Conservation (phyloP, 1,140 invertebrate species). For the Tachypleus tridentatus region DNA sequence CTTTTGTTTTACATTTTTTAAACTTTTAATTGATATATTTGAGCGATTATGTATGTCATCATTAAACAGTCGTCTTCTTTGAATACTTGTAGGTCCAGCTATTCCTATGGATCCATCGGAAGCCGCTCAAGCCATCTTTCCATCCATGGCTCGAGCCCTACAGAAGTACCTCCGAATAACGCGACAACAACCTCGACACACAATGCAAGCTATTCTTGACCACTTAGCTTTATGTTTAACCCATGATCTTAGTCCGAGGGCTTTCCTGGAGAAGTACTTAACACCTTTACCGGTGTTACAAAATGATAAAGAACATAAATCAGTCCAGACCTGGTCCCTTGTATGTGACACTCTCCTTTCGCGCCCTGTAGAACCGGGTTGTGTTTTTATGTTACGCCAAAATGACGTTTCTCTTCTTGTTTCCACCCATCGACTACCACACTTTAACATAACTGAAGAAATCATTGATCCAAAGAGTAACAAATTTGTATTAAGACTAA, state of each 20-base stretch:
- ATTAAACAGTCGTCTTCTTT: too few species aligned
- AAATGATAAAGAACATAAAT: slow-evolving; percentile 19
- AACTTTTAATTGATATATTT: too few species aligned
- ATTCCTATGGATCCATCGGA: slow-evolving; percentile 79
- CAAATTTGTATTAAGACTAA: slow-evolving; percentile 84
- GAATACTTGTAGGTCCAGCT: slow-evolving; percentile 36
- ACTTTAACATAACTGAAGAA: slow-evolving; percentile 88
- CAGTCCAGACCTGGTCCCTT: slow-evolving; percentile 76
- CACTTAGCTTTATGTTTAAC: slow-evolving; percentile 82
- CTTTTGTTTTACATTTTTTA: too few species aligned
- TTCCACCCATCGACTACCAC: slow-evolving; percentile 67
- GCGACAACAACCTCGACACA: slow-evolving; percentile 85
- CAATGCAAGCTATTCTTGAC: slow-evolving; percentile 74
- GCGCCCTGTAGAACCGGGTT: slow-evolving; percentile 58
- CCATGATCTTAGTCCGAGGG: slow-evolving; percentile 78
- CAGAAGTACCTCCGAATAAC: slow-evolving; percentile 94
- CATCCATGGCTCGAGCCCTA: slow-evolving; percentile 82
- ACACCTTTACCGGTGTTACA: slow-evolving; percentile 57
- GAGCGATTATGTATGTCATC: too few species aligned
- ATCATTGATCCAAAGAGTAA: slow-evolving; percentile 90
- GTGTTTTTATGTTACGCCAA: slow-evolving; percentile 78
- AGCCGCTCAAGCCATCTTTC: slow-evolving; percentile 93
- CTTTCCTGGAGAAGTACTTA: slow-evolving; percentile 82
- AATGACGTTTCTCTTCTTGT: slow-evolving; percentile 86
- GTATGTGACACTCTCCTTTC: slow-evolving; percentile 82